These are phyloP conservation scores for Pseudococcus jackbeardsleyi DNA, from an alignment of 2,888 invertebrate species.

Conservation along the genomic window DNA sequence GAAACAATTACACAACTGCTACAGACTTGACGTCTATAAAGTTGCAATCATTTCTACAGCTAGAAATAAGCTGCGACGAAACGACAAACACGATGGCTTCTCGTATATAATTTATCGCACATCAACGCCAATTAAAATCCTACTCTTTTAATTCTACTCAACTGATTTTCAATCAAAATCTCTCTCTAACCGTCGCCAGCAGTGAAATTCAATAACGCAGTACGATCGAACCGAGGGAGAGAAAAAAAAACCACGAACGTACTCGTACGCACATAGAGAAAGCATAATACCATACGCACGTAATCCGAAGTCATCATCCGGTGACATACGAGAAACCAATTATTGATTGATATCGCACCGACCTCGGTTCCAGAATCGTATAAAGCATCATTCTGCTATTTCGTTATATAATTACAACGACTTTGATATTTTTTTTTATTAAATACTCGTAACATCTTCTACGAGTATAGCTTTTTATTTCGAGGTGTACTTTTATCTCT, in stretches of 20 bases:
- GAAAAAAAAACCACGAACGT: not conserved
- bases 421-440: constrained; percentile 38
- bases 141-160: constrained; percentile 39
- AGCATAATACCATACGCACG: not conserved
- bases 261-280: not conserved
- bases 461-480: too few species aligned
- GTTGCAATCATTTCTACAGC: not conserved
- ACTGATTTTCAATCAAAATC: constrained; percentile 36
- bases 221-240: not conserved
- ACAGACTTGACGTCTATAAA: not conserved
- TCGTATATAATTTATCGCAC: constrained; percentile 27
- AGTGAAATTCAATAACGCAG: constrained; percentile 23
- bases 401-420: not conserved
- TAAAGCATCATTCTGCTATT: not conserved
- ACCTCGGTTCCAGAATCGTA: not conserved
- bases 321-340: constrained; percentile 33
- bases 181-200: not conserved
- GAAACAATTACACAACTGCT: not conserved
- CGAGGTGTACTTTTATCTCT: not conserved
- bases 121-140: constrained; percentile 39
- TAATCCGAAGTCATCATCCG: constrained; percentile 6
- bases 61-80: not conserved
- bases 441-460: not conserved
- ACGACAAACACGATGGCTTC: not conserved
- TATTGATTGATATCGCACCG: not conserved